Base-by-base conservation (phyloP, 2,797 vertebrate genomes). In the Hydrolagus colliei region DNA sequence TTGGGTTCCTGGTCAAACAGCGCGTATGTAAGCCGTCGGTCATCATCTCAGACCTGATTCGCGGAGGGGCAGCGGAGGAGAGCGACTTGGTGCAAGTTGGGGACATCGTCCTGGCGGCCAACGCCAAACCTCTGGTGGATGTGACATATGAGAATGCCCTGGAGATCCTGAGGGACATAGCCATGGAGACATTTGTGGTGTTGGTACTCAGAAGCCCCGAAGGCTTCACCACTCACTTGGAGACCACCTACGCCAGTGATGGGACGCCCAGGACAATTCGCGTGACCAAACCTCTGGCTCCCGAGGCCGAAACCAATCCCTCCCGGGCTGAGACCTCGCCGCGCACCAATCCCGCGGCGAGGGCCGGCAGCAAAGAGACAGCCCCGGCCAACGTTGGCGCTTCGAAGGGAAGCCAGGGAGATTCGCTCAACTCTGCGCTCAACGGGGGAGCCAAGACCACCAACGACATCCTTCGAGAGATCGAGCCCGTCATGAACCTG, bases 1-100 rank as follows among this genome's bases (percentile, higher is more conserved):
- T 99, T 89, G 98, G 98, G 62, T 99, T 99, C 86, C 91, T 99
- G 89, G 97, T 99, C 88, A 99, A 99, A 92, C 97, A 99, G 88
- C 93, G 97, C 13, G 92, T 98, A 86, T 97, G 92, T 93, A 98
- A 97, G 89, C 97, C 97, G 0, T 97, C 97, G 0, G 94, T 99
- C 90, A 98, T 99, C 86, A 94, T 99, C 92, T 99, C 97, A 0
- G 97, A 99, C 90, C 92, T 99, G 86, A 99, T 99, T 89, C 96
- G 96, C 0, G 97, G 98, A 0, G 97, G 97, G 0, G 97, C 96
- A 0, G 97, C 97, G 0, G 97, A 99, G 91, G 97, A 99, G 92
- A 98, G 97, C 0, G 97, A 97, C 89, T 95, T 99, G 90, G 95
- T 99, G 89, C 98, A 99, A 91, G 96, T 98, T 0, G 97, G 97